Percentiles rank a stretch among this genome's conserved stretches.
Conservation (phyloP, 2,888 invertebrate genomes). For the Bhutanitis thaidina region DNA sequence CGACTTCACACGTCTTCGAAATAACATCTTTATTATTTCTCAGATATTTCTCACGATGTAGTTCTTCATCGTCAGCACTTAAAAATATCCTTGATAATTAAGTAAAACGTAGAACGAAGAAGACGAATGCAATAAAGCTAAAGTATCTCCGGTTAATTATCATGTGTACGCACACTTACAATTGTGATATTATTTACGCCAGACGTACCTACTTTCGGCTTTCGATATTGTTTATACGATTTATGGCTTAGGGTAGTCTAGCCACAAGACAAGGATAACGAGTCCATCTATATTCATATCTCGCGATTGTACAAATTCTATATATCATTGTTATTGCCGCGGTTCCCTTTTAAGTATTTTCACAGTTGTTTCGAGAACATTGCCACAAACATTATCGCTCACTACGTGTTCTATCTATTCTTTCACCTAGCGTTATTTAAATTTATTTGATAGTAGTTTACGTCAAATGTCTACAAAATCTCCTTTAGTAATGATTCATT, state of each 20-base stretch:
- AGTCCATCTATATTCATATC: constrained; percentile 42
- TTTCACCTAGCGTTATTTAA: not conserved
- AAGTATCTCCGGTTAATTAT: no score
- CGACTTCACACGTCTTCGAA: no score
- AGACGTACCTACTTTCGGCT: constrained; percentile 13
- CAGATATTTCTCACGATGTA: no score
- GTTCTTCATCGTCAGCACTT: no score
- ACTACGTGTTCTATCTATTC: not conserved
- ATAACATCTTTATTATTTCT: no score
- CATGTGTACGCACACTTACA: no score
- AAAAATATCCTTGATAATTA: no score
- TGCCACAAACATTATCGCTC: constrained; percentile 12
- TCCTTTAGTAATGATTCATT: no score
- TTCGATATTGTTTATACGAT: constrained; percentile 34
- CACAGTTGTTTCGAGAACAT: constrained; percentile 11
- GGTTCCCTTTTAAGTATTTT: constrained; percentile 14
- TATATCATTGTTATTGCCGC: constrained; percentile 26
- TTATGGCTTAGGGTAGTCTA: constrained; percentile 41
- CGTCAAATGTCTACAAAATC: no score
- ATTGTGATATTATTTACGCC: constrained; percentile 5
- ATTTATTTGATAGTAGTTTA: no score
- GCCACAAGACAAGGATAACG: constrained; percentile 34
- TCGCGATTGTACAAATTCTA: constrained; percentile 23
- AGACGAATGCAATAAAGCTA: no score
- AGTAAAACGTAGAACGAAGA: no score